Evolutionary conservation across 64 coral and sea anemone species (phyloP), one percentile per base, ranked within the genome.

Genomic region (Pocillopora damicornis): DNA sequence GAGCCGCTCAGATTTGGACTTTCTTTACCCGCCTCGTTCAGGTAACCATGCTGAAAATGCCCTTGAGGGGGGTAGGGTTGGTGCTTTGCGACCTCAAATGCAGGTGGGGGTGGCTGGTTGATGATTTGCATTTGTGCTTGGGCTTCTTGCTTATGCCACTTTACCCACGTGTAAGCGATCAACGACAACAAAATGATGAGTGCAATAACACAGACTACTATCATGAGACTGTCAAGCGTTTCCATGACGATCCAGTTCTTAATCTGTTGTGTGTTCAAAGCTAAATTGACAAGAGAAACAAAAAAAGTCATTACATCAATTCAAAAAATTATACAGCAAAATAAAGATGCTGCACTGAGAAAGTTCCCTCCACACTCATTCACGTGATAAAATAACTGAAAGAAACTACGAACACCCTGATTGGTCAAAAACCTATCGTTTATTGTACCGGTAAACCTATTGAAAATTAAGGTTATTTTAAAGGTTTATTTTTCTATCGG

Each of bases 1-100:
- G 81, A 85, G 17, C 81, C 81, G 42, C 81, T 85, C 17, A 85
- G 38, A 66, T 85, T 85, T 1, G 63, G 81, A n/a, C 81, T 85
- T 6, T 72, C 22, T 58, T 42, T 85, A n/a, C 64, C 65, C 9
- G 25, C 22, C 65, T 58, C 65, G 64, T 85, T 85, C 35, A 85
- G 9, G 22, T 85, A 85, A 9, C 81, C 81, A 20, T 20, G 23
- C 18, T 85, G 81, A 22, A 71, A 85, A 58, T 68, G 64, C 35
- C 8, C 11, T 4, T 71, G 18, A 20, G 67, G 22, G 25, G 22
- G 67, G 4, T 42, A 13, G 23, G 64, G 20, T 58, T 12, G 20
- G 2, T 26, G 13, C 11, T 35, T 34, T 15, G 61, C 15, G 9
- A 57, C 22, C 22, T 85, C 64, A 58, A 85, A 15, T 10, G 34